Evolutionary conservation across 2,797 vertebrate species (phyloP), one percentile per base, ranked within the genome.

Genomic region (Myiotriccus ornatus): DNA sequence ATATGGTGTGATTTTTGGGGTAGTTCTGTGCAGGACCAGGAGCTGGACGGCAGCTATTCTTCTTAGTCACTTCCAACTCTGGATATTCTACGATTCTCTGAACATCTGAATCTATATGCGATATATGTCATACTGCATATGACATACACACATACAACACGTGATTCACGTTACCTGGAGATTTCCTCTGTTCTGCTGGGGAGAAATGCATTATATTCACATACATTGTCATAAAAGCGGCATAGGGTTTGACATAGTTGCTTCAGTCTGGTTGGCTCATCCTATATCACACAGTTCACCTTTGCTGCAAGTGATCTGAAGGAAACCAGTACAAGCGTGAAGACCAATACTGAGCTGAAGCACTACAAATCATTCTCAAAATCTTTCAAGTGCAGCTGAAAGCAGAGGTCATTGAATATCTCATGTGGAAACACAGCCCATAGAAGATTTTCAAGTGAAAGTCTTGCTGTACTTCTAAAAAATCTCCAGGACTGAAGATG

Each of bases 11-110:
- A 69, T 24, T 62, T 23, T 37, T 76, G 28, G 13, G 32, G 16
- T 15, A 21, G 27, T 5, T 82, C 56, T 63, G 32, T 13, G 14
- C 43, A 37, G n/a, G 7, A 11, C 3, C 32, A 63, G 43, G 35
- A 76, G 16, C 0, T 37, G 63, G 28, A n/a, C 1, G 0, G n/a
- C 5, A 13, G n/a, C 44, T 8, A 50, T 19, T 39, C 14, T 50
- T 39, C 17, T 44, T 14, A 16, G 14, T 63, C 6, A 20, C 28
- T 56, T 63, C 35, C 64, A 77, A 1, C 8, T 28, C 19, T 44
- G 20, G 24, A 30, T 11, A 39, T 7, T 27, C 32, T 44, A 1
- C 21, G 43, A 57, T 50, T 44, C 14, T 44, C n/a, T 5, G 15
- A 44, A 53, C 3, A 24, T 59, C 18, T 37, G 16, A 17, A 41